Evolutionary conservation across 1,140 invertebrate genomes (phyloP), one percentile per base, ranked within the genome.

Genomic region (Zaprionus lachaisei): DNA sequence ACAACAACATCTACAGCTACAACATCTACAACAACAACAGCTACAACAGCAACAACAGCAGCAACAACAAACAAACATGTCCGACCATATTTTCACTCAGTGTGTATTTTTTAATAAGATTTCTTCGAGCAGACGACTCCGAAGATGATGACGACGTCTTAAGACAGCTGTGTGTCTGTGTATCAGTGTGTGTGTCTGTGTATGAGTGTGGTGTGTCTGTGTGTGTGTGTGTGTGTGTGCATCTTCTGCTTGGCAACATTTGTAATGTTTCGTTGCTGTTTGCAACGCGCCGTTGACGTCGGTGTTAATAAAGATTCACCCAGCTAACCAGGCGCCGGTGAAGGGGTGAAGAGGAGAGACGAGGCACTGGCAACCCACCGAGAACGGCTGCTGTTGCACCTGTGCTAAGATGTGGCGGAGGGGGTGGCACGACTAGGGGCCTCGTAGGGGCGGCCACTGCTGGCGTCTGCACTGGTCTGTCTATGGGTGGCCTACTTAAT

Each of bases 401-500:
- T 63, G 71, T 44, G 63, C 31, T n/a, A 34, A 14, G 47, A 15
- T n/a, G 14, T 15, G 9, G n/a, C 9, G 17, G 14, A 26, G 15
- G 28, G 26, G 34, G 60, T 20, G 56, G 34, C n/a, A 1, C 14
- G 2, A 44, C 5, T 4, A n/a, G 14, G 28, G 31, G 58, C 24
- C 15, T 6, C 14, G 12, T 11, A 28, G 34, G 41, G 56, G 55
- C 22, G 60, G 57, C 15, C 34, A 28, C 37, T 31, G 56, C 54
- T 64, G 72, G 68, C 77, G 78, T 73, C 74, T 72, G 75, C 72
- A 70, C n/a, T 41, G 66, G 62, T 72, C 80, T 72, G 83, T 87
- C 83, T 87, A 90, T 89, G 84, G 84, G 78, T 87, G 84, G 84
- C 84, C 84, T 89, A 89, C 85, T 84, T 89, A 89, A 81, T 89